Conservation (phyloP, 2,113 vertebrate species). For the Hyperopisus bebe region DNA sequence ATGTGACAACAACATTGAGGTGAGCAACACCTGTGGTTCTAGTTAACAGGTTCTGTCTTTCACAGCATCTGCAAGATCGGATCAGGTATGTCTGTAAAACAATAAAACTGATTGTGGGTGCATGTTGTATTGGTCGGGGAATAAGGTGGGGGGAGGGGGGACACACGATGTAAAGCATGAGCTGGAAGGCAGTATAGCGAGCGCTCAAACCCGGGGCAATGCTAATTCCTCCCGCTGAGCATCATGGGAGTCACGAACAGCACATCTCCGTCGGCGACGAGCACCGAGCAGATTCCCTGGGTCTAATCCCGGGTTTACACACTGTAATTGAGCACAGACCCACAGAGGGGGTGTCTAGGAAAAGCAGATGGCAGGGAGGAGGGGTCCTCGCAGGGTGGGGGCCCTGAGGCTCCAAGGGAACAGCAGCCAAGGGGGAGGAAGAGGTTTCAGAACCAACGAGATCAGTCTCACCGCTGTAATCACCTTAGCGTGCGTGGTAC, state of each 20-base stretch:
- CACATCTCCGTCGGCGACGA: constrained; percentile 13
- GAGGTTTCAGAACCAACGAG: neutral
- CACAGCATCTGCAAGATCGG: neutral
- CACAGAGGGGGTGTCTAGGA: constrained; percentile 2
- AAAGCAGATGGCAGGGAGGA: neutral
- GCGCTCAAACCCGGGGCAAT: neutral
- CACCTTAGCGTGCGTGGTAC: constrained; percentile 4
- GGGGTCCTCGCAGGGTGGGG: neutral
- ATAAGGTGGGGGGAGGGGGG: neutral
- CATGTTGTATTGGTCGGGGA: neutral
- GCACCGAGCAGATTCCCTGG: constrained; percentile 4
- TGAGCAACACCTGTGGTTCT: neutral
- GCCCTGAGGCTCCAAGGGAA: neutral
- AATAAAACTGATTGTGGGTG: neutral
- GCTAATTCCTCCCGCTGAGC: constrained; percentile 32
- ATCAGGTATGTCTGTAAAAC: neutral
- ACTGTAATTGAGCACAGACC: constrained; percentile 35
- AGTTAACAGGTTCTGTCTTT: neutral
- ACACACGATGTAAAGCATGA: neutral
- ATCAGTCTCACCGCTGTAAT: constrained; percentile 17
- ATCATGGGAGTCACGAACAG: constrained; percentile 21
- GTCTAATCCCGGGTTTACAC: constrained; percentile 42
- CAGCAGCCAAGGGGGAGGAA: neutral
- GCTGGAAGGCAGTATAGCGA: neutral
- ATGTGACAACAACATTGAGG: neutral